Evolutionary conservation across 1,140 invertebrate genomes (phyloP), one percentile per base, ranked within the genome.

Genomic region (Drosophila oshimai): DNA sequence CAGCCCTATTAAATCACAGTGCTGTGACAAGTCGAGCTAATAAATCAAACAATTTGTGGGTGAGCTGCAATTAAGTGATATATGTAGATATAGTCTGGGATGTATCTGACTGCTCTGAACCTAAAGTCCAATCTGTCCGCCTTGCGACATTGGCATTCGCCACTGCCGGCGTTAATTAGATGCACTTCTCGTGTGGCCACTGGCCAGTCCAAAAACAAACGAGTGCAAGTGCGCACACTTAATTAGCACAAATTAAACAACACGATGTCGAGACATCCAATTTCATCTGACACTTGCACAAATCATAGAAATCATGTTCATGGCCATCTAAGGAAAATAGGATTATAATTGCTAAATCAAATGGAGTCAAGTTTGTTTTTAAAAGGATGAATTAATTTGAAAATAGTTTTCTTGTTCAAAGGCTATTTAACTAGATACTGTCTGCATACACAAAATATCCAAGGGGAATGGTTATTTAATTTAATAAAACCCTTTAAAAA

Each of bases 171-270:
- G 34, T 76, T 87, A 86, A 87, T 80, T 80, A 78, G 72, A 62
- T 87, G 75, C 81, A 86, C 46, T 87, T 62, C 34, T 81, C 58
- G 50, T 46, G 54, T 69, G 46, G n/a, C 41, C 44, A 33, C 49
- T 69, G 46, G n/a, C 41, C 44, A 33, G 44, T 31, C 74, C 57
- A 72, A 58, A 77, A 29, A 45, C 37, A 15, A 50, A 31, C 37
- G 9, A 53, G 15, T 54, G 45, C 29, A 41, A 51, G 24, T 39
- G 57, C 54, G 49, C 50, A 50, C 70, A 41, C 37, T 86, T 58
- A 86, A 86, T 84, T 84, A 60, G 33, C 47, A 60, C 67, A 75
- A 65, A 86, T 86, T 84, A 80, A 62, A 60, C 51, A 46, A 62
- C 29, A 51, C 57, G 47, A 31, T 53, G 74, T 86, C 79, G 69